These are phyloP conservation scores for Euborellia annulipes DNA, from an alignment of 1,140 invertebrate genomes.

Conservation along the genomic window DNA sequence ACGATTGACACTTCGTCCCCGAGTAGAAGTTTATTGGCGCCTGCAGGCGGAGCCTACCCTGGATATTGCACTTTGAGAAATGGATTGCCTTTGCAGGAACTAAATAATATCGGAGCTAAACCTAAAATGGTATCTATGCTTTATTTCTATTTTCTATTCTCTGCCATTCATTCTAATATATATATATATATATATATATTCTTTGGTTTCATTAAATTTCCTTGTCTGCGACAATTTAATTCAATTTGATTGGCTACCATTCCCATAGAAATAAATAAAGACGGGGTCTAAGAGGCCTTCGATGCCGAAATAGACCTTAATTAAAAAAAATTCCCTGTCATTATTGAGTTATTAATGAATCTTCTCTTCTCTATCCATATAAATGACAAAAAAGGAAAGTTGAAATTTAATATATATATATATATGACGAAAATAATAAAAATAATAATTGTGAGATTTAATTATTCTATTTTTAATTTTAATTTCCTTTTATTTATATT, in stretches of 20 bases:
- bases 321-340: too few relatives aligned
- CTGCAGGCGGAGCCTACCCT: slow-evolving; percentile 33
- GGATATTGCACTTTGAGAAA: slow-evolving; percentile 54
- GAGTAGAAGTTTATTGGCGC: slow-evolving; percentile 35
- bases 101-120: slow-evolving; percentile 23
- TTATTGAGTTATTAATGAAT: too few relatives aligned
- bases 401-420: too few relatives aligned
- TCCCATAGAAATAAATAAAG: background rate
- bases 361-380: too few relatives aligned
- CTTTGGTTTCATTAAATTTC: slow-evolving; percentile 12
- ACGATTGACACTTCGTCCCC: slow-evolving; percentile 59
- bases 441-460: too few relatives aligned
- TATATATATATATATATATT: slow-evolving; percentile 17
- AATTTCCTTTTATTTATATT: too few relatives aligned
- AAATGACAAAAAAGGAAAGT: too few relatives aligned
- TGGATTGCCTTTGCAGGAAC: slow-evolving; percentile 41
- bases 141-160: slow-evolving; percentile 3
- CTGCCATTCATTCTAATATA: background rate
- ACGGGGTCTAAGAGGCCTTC: too few relatives aligned
- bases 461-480: too few relatives aligned
- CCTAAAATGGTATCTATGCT: slow-evolving; percentile 28
- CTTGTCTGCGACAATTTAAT: slow-evolving; percentile 10
- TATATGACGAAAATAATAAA: too few relatives aligned
- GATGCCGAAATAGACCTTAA: too few relatives aligned
- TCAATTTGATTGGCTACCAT: slow-evolving; percentile 3